Evolutionary conservation across 1,140 invertebrate genomes (phyloP).

Genomic region (Drosophila pectinifera): DNA sequence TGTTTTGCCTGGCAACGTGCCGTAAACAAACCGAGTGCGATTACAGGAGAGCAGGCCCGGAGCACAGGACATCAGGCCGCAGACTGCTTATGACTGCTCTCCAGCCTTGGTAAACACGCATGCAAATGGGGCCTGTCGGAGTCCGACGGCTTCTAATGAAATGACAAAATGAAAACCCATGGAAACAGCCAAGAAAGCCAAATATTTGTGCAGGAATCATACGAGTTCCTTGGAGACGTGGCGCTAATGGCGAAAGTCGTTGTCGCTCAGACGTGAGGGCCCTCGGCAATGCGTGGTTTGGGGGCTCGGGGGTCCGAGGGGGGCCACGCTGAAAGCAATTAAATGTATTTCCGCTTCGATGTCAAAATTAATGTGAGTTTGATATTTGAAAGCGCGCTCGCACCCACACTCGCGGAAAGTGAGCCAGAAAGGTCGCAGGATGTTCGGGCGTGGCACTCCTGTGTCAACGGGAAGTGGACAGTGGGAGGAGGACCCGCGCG

Average conservation of each 20-base stretch:
- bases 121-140: slow-evolving; percentile 4
- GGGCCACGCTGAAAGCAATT: slow-evolving; percentile 66
- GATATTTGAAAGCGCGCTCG: slow-evolving; percentile 70
- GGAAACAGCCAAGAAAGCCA: slow-evolving; percentile 58
- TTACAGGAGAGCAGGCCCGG: slow-evolving; percentile 22
- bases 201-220: slow-evolving; percentile 63
- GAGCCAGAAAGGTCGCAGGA: slow-evolving; percentile 9
- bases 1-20: slow-evolving; percentile 58
- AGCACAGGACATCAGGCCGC: slow-evolving; percentile 18
- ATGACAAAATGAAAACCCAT: slow-evolving; percentile 70
- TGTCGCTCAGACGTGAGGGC: slow-evolving; percentile 28
- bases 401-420: slow-evolving; percentile 36
- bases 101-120: slow-evolving; percentile 9
- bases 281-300: slow-evolving; percentile 1
- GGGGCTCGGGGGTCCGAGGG: too few species aligned
- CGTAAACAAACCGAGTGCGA: slow-evolving; percentile 55
- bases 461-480: slow-evolving; percentile 30
- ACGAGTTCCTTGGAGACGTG: slow-evolving; percentile 47
- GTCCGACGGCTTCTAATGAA: slow-evolving; percentile 56
- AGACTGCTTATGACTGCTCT: slow-evolving; percentile 1
- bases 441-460: slow-evolving; percentile 42
- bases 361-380: slow-evolving; percentile 80
- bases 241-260: slow-evolving; percentile 68
- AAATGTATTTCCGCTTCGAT: slow-evolving; percentile 81
- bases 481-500: background rate